Percentiles rank a stretch among this genome's conserved stretches.
Conservation (phyloP, 2,113 vertebrate species). For the Sphyrna mokarran region DNA sequence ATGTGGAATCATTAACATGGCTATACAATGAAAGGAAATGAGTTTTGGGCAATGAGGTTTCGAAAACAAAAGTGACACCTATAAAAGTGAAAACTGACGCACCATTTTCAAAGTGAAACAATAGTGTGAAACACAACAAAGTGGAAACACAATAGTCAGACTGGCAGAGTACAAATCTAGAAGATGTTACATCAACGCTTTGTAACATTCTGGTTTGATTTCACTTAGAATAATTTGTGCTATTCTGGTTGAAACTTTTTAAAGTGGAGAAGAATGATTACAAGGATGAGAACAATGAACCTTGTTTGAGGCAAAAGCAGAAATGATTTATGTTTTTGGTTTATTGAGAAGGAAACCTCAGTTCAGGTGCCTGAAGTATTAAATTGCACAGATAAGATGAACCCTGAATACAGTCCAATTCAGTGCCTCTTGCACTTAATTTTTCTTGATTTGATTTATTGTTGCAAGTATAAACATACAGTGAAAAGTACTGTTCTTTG, state of each 20-base stretch:
- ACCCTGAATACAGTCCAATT: neutral
- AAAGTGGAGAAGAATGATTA: neutral
- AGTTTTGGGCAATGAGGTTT: neutral
- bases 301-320: neutral
- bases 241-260: neutral
- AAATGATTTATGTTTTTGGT: neutral
- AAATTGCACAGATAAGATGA: neutral
- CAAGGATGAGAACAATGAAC: neutral
- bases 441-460: too few relatives aligned
- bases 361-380: neutral
- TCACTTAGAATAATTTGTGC: neutral
- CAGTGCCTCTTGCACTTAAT: neutral
- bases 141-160: neutral
- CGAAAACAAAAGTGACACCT: neutral
- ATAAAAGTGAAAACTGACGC: neutral
- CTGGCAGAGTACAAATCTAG: neutral
- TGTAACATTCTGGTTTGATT: neutral
- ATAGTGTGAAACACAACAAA: neutral
- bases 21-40: neutral
- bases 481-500: too few relatives aligned
- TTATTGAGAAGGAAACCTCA: neutral
- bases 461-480: too few relatives aligned
- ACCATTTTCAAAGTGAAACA: neutral
- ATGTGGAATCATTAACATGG: neutral
- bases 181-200: neutral